phyloP scores from a whole-genome alignment of 92 coral and sea anemone genomes.

The Scolanthus callimorphus region DNA sequence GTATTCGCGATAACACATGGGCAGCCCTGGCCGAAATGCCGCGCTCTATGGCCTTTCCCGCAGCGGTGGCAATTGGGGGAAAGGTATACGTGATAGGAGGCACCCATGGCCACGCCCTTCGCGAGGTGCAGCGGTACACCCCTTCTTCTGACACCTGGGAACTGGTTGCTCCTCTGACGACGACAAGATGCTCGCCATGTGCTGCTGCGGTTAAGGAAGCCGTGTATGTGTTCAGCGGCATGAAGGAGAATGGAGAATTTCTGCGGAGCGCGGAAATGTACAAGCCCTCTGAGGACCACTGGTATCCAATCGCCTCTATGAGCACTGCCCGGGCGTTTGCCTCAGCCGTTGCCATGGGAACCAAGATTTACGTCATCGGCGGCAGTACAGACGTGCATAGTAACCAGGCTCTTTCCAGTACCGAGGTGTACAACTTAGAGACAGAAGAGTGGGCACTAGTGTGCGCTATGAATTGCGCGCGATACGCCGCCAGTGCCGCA shows the following conservation, averaged over 20 bases:
- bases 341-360: conserved; percentile 39
- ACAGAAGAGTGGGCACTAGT: conserved; percentile 19
- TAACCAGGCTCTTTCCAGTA: conserved; percentile 8
- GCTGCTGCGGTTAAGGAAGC: conserved; percentile 31
- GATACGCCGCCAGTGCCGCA: conserved; percentile 33
- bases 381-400: conserved; percentile 32
- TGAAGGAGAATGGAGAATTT: conserved; percentile 49
- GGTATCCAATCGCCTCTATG: conserved; percentile 34
- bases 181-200: conserved; percentile 45
- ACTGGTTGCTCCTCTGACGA: conserved; percentile 27
- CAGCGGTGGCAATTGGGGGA: conserved; percentile 43
- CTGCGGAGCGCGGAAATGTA: conserved; percentile 53
- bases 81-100: conserved; percentile 47
- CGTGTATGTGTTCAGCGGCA: conserved; percentile 43
- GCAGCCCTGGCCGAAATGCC: conserved; percentile 19
- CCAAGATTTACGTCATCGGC: conserved; percentile 43
- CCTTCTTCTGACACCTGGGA: conserved; percentile 57
- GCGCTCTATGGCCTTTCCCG: conserved; percentile 32
- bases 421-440: conserved; percentile 20
- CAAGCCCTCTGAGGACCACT: conserved; percentile 29
- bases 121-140: conserved; percentile 39
- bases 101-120: conserved; percentile 34
- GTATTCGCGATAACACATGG: conserved; percentile 49
- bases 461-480: conserved; percentile 22
- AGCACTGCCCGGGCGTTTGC: conserved; percentile 46